A percentile compares a stretch with the other conserved stretches of the same genome.
Conservation (phyloP, 2,888 invertebrate genomes). For the Andrena camellia region DNA sequence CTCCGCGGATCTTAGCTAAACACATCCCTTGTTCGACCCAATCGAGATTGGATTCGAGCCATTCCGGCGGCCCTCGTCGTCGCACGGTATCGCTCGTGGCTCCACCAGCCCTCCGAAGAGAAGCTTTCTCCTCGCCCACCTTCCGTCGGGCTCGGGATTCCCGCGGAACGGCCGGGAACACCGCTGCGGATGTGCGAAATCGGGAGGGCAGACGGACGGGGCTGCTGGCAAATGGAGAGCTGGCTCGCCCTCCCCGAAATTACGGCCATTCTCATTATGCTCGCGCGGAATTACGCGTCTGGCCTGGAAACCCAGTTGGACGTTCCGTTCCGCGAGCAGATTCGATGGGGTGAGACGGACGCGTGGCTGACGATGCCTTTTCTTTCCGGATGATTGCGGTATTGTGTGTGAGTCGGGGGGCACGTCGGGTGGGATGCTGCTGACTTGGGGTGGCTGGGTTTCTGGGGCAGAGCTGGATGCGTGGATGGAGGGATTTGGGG, state of each 20-base stretch:
- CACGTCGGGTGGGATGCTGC: not conserved
- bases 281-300: constrained; percentile 40
- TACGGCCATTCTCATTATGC: constrained; percentile 56
- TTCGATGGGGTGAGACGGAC: not conserved
- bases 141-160: constrained; percentile 23
- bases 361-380: not conserved
- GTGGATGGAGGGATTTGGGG: not conserved
- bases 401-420: not conserved
- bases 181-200: constrained; percentile 11
- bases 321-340: not conserved
- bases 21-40: constrained; percentile 27
- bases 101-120: not conserved
- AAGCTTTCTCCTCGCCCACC: not conserved
- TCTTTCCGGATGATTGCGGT: not conserved
- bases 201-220: not conserved
- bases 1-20: constrained; percentile 43
- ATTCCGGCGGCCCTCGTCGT: not conserved
- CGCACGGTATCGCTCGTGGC: constrained; percentile 16
- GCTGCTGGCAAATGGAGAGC: constrained; percentile 52
- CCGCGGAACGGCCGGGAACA: constrained; percentile 28
- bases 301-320: constrained; percentile 61
- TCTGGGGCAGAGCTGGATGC: not conserved
- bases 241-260: constrained; percentile 47
- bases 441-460: not conserved
- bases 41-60: constrained; percentile 54